A percentile compares a stretch with the other conserved stretches of the same genome.
Evolutionary conservation across 2,888 invertebrate species (phyloP).

Genomic region (Lasioglossum vierecki): DNA sequence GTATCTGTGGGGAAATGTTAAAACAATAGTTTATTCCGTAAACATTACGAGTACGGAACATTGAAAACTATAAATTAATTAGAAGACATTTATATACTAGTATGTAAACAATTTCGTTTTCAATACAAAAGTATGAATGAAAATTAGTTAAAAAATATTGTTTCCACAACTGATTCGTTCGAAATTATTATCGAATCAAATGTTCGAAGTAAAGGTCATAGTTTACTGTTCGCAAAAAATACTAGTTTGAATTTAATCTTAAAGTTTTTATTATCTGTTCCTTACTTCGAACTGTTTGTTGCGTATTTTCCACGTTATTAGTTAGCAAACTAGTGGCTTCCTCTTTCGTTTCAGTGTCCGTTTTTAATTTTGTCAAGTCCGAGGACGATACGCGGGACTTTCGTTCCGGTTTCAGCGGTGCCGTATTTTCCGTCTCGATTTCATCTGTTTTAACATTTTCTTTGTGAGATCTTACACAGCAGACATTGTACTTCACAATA

Average conservation of each 20-base stretch:
- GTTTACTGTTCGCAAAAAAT: too few relatives aligned
- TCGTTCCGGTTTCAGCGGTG: conserved; percentile 72
- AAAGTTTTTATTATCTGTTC: background rate
- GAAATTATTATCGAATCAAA: too few relatives aligned
- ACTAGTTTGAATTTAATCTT: background rate
- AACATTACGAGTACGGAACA: too few relatives aligned
- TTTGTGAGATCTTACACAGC: conserved; percentile 66
- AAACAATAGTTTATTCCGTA: too few relatives aligned
- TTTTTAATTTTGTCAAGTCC: conserved; percentile 62
- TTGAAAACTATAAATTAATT: too few relatives aligned
- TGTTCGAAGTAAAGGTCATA: too few relatives aligned
- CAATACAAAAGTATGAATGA: too few relatives aligned
- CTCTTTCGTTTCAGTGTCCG: conserved; percentile 56
- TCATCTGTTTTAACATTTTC: conserved; percentile 51
- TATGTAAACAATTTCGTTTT: too few relatives aligned
- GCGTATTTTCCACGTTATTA: conserved; percentile 39
- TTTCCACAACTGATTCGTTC: too few relatives aligned
- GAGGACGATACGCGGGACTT: conserved; percentile 70
- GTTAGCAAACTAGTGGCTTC: conserved; percentile 74
- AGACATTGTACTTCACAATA: conserved; percentile 79
- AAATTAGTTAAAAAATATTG: too few relatives aligned
- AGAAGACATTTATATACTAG: too few relatives aligned
- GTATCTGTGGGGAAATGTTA: too few relatives aligned
- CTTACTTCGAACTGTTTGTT: conserved; percentile 60
- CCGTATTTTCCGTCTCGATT: conserved; percentile 52